A percentile compares a stretch with the other conserved stretches of the same genome.
These are phyloP conservation scores for Sipunculus nudus DNA, from an alignment of 2,888 invertebrate genomes.

Conservation along the genomic window DNA sequence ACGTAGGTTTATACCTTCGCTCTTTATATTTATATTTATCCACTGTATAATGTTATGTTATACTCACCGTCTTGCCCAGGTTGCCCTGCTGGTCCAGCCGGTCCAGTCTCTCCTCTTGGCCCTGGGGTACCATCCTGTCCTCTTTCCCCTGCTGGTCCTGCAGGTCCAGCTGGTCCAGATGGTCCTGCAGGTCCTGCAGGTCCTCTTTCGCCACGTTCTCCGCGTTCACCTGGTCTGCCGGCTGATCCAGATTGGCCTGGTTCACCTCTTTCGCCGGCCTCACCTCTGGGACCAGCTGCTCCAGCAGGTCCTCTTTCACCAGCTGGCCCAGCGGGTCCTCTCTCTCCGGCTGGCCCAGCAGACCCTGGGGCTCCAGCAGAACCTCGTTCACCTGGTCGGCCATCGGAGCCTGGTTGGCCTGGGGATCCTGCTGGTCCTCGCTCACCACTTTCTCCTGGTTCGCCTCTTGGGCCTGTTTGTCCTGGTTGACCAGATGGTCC, in stretches of 20 bases:
- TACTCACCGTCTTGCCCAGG: slow-evolving; percentile 1
- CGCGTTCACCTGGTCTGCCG: slow-evolving; percentile 21
- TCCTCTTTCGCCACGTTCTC: slow-evolving; percentile 15
- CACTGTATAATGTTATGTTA: no score
- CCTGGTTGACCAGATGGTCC: no score
- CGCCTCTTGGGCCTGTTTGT: no score
- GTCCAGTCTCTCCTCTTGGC: slow-evolving; percentile 21
- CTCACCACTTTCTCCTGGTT: no score
- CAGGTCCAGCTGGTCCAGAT: slow-evolving; percentile 14
- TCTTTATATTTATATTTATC: no score
- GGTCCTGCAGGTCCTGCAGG: slow-evolving; percentile 20
- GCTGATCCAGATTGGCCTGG: slow-evolving; percentile 18
- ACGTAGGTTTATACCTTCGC: no score
- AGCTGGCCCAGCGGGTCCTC: slow-evolving; percentile 13
- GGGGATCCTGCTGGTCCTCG: slow-evolving; percentile 11
- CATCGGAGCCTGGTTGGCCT: slow-evolving; percentile 21
- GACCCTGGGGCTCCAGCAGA: slow-evolving; percentile 9
- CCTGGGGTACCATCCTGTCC: background rate
- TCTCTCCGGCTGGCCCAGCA: no score
- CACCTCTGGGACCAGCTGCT: slow-evolving; percentile 11
- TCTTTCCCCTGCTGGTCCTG: slow-evolving; percentile 8
- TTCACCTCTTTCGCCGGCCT: slow-evolving; percentile 21
- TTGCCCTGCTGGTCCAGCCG: slow-evolving; percentile 12
- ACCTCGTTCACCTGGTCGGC: slow-evolving; percentile 21
- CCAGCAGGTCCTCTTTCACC: slow-evolving; percentile 30